Evolutionary conservation across 2,888 invertebrate species (phyloP), one percentile per base, ranked within the genome.

Genomic region (Tachina fera): DNA sequence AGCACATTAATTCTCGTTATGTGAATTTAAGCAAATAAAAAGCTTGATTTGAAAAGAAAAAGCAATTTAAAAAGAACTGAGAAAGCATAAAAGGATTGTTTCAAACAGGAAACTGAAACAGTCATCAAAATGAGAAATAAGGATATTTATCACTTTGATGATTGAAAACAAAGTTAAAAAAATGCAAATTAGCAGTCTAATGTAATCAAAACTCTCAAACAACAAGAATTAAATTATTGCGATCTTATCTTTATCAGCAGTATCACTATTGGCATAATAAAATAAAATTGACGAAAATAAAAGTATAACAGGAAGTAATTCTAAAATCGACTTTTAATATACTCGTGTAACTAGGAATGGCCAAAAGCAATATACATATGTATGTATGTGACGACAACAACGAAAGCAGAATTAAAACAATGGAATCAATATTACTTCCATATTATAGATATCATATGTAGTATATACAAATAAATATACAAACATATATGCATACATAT

Each of bases 81-180:
- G 19, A 53, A 53, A 16, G 19, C 31, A 31, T 4, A 22, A 19
- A 22, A 1, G n/a, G 41, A 16, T 0, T 13, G n/a, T 67, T 68
- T 60, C 43, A 49, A 83, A 58, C 63, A 68, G 78, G 83, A 84
- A 49, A 77, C 70, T 71, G 43, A 84, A 84, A 79, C 43, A 70
- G 45, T 70, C 47, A 58, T 75, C 75, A 75, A 61, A 70, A 49
- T 16, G 45, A 41, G 16, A 74, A 72, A 31, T 60, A 16, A 14
- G 1, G 45, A 67, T 1, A 63, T 56, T 68, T 45, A 8, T 56
- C 14, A 68, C 14, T 39, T 60, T 45, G 47, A 60, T 49, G 19
- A 45, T 43, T 45, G 22, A 61, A 47, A 51, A 49, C n/a, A 41
- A 49, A 19, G 0, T 43, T 13, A 16, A 4, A 45, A 41, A 51